A percentile compares a stretch with the other conserved stretches of the same genome.
Conservation (phyloP, 2,113 vertebrate species). For the Archocentrus centrarchus region DNA sequence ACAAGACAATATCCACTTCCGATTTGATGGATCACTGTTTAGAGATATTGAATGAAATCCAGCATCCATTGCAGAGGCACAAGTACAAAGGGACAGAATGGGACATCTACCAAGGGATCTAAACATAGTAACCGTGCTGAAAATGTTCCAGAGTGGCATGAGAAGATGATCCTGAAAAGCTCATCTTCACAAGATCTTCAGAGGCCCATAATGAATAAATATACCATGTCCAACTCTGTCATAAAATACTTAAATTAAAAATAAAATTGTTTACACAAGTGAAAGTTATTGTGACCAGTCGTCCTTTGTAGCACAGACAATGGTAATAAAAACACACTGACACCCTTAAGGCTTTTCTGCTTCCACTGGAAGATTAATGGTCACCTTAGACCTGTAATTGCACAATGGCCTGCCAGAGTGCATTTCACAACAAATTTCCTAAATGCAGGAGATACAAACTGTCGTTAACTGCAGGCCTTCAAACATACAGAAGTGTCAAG, state of each 20-base stretch:
- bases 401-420: not conserved
- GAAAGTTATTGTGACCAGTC: not conserved
- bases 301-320: not conserved
- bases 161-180: not conserved
- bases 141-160: not conserved
- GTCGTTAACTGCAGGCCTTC: constrained; percentile 24
- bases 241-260: not conserved
- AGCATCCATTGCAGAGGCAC: too few species aligned
- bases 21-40: not conserved
- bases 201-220: not conserved
- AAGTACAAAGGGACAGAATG: not conserved
- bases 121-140: not conserved
- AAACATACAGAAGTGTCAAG: not conserved
- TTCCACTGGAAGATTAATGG: constrained; percentile 5
- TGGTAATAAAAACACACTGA: too few species aligned
- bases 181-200: not conserved
- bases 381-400: not conserved
- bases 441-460: constrained; percentile 19
- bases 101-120: not conserved
- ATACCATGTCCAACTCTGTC: not conserved
- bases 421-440: not conserved
- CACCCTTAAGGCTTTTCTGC: constrained; percentile 1
- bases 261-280: too few species aligned
- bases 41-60: not conserved
- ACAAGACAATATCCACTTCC: not conserved